Evolutionary conservation across 1,140 invertebrate species (phyloP).

Genomic region (Diuraphis noxia): DNA sequence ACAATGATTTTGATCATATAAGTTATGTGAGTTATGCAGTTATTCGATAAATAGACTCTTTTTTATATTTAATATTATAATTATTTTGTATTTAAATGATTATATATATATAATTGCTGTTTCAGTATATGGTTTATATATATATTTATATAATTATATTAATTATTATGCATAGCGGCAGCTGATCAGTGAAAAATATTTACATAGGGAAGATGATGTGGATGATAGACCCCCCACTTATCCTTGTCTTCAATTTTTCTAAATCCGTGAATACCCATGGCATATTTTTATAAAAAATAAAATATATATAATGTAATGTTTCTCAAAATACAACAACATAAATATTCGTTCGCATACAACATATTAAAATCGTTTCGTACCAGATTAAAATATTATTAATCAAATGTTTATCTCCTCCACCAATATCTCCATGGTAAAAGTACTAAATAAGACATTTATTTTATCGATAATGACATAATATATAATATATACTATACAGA

Average conservation of each 20-base stretch:
- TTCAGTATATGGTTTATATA: background rate
- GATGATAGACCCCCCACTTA: background rate
- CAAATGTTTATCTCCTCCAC: background rate
- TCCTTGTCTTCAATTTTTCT: background rate
- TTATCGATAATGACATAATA: too few species aligned
- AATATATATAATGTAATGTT: too few species aligned
- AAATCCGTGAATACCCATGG: background rate
- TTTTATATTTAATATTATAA: background rate
- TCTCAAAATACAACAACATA: too few species aligned
- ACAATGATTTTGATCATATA: too few species aligned
- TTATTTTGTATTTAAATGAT: background rate
- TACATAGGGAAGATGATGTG: background rate
- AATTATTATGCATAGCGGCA: background rate
- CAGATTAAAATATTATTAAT: too few species aligned
- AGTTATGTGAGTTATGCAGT: too few species aligned
- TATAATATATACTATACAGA: background rate
- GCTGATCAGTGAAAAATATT: background rate
- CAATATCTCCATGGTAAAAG: too few species aligned
- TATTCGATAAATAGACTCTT: too few species aligned
- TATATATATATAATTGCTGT: background rate
- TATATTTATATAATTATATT: background rate
- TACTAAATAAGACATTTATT: too few species aligned
- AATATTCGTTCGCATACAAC: too few species aligned
- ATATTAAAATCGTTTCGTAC: too few species aligned
- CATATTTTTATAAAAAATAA: too few species aligned